These are phyloP conservation scores for Anthopleura xanthogrammica DNA, from an alignment of 92 coral and sea anemone species.

Conservation along the genomic window DNA sequence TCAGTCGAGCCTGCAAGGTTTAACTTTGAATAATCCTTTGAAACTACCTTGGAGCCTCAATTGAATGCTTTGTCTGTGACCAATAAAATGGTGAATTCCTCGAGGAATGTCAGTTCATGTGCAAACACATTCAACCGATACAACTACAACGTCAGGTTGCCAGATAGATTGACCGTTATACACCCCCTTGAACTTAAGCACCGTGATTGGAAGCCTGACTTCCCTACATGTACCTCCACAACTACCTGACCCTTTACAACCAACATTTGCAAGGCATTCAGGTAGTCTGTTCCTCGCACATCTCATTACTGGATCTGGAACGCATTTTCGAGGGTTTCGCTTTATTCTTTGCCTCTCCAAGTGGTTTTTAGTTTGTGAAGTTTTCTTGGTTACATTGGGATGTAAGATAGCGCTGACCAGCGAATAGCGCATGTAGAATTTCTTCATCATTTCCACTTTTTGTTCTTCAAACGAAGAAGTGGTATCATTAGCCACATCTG, in stretches of 20 bases:
- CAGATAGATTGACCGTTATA: not conserved
- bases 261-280: not conserved
- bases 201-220: not conserved
- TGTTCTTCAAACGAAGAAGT: not conserved
- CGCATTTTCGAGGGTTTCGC: not conserved
- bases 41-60: too few relatives aligned
- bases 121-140: not conserved
- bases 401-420: not conserved
- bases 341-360: not conserved
- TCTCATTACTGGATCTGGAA: not conserved
- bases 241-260: not conserved
- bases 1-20: too few relatives aligned
- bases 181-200: not conserved
- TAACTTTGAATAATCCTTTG: too few relatives aligned
- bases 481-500: not conserved
- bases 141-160: not conserved
- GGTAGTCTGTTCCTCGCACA: not conserved
- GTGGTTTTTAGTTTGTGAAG: not conserved
- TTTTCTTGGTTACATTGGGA: not conserved
- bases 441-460: not conserved
- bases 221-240: conserved; percentile 2
- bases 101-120: not conserved
- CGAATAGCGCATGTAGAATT: not conserved
- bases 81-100: not conserved
- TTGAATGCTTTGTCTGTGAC: too few relatives aligned